Conservation (phyloP, 2,888 invertebrate genomes). For the Norana najaformis region DNA sequence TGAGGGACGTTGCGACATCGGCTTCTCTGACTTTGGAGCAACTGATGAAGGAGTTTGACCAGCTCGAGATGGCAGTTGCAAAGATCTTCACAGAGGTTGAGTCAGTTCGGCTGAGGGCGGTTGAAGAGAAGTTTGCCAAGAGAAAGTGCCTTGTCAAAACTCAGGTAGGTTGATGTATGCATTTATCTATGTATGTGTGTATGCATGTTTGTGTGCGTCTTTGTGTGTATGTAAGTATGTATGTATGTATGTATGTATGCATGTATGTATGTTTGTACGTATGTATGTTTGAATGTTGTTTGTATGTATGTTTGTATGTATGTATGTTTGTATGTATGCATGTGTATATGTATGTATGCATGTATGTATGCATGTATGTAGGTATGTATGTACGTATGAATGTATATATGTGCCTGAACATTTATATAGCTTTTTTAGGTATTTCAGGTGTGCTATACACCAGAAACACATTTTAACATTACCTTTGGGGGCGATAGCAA, state of each 20-base stretch:
- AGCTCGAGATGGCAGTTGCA: not conserved
- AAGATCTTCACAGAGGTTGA: not conserved
- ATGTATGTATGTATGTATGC: too few relatives aligned
- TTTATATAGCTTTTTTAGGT: not conserved
- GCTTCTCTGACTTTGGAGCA: not conserved
- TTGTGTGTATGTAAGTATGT: not conserved
- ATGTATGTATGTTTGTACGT: too few relatives aligned
- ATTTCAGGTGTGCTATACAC: too few relatives aligned
- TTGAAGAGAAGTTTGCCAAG: not conserved
- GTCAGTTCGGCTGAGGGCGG: not conserved
- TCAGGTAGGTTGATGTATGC: not conserved
- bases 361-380: not conserved
- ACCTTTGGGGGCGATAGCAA: too few relatives aligned
- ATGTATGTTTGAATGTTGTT: not conserved
- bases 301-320: not conserved
- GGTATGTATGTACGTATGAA: not conserved
- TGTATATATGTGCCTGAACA: not conserved
- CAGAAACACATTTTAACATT: too few relatives aligned
- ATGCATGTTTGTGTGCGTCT: not conserved
- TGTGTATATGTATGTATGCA: not conserved
- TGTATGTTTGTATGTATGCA: not conserved
- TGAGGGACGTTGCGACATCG: not conserved
- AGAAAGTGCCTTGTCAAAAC: slow-evolving; percentile 18
- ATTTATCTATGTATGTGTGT: not conserved
- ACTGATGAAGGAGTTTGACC: not conserved